Conservation (phyloP, 2,797 vertebrate species). For the Syngnathus rostellatus region DNA sequence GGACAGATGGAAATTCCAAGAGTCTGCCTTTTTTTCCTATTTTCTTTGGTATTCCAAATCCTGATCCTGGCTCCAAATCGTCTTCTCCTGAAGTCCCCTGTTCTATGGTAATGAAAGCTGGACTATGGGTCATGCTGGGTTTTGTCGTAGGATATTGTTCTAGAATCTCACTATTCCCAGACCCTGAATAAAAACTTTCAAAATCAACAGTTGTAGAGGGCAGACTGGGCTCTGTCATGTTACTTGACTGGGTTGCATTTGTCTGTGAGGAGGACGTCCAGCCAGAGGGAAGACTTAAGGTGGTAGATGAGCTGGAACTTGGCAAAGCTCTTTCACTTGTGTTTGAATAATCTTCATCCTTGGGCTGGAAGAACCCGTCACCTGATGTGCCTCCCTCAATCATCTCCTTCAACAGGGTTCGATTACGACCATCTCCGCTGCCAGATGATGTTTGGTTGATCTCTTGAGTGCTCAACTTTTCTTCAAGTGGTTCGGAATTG, state of each 20-base stretch:
- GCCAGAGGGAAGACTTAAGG: background rate
- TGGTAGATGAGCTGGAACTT: background rate
- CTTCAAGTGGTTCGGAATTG: constrained; percentile 18
- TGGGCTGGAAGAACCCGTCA: background rate
- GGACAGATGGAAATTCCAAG: background rate
- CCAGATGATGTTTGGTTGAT: background rate
- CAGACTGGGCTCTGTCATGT: background rate
- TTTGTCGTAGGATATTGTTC: background rate
- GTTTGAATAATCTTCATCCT: constrained; percentile 1
- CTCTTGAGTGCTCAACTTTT: background rate
- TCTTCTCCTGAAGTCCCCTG: background rate
- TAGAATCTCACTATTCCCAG: background rate
- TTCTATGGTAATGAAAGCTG: background rate
- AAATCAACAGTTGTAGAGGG: background rate
- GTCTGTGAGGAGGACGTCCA: constrained; percentile 2
- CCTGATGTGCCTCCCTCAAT: constrained; percentile 15
- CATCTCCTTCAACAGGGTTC: background rate
- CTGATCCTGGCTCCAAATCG: background rate
- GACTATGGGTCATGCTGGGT: background rate
- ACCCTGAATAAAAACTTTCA: background rate
- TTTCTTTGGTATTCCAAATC: background rate
- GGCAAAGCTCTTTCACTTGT: background rate
- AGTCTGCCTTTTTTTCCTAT: background rate
- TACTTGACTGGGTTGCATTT: background rate
- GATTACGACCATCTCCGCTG: background rate